phyloP scores from a whole-genome alignment of 1,140 invertebrate species.

The Tetragonula clypearis region DNA sequence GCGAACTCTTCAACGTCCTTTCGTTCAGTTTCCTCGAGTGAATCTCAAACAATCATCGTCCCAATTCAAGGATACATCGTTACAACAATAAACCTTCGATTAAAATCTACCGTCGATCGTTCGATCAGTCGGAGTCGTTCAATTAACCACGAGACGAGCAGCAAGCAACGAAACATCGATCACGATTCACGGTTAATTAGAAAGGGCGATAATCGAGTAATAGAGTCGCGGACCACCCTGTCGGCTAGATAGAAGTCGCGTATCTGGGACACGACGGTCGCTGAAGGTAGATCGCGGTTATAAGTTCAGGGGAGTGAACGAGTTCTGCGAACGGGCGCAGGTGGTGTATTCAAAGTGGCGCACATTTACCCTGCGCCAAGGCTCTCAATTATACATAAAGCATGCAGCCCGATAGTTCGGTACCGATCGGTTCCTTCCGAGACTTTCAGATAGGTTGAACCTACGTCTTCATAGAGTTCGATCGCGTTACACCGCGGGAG shows the following conservation, averaged over 20 bases:
- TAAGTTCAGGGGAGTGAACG: constrained; percentile 46
- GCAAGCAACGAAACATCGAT: constrained; percentile 6
- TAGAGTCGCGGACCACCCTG: constrained; percentile 46
- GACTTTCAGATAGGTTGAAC: background rate
- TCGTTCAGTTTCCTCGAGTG: background rate
- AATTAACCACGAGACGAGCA: constrained; percentile 13
- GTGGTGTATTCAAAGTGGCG: constrained; percentile 44
- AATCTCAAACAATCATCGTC: background rate
- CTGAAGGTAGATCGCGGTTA: constrained; percentile 47
- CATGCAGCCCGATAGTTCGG: constrained; percentile 1
- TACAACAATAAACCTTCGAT: background rate
- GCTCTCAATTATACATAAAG: constrained; percentile 44
- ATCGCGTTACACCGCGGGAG: background rate
- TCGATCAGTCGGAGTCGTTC: background rate
- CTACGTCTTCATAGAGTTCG: constrained; percentile 5
- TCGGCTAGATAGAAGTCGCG: background rate
- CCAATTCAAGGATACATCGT: background rate
- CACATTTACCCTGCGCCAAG: constrained; percentile 22
- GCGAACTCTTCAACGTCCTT: background rate
- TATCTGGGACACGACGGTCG: constrained; percentile 56
- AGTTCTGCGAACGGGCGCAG: constrained; percentile 62
- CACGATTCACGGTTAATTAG: constrained; percentile 53
- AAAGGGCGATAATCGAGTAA: constrained; percentile 31
- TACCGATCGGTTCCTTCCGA: background rate
- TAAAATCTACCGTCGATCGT: constrained; percentile 25